These are phyloP conservation scores for Stigmatopora argus DNA, from an alignment of 2,113 vertebrate species.

Conservation along the genomic window DNA sequence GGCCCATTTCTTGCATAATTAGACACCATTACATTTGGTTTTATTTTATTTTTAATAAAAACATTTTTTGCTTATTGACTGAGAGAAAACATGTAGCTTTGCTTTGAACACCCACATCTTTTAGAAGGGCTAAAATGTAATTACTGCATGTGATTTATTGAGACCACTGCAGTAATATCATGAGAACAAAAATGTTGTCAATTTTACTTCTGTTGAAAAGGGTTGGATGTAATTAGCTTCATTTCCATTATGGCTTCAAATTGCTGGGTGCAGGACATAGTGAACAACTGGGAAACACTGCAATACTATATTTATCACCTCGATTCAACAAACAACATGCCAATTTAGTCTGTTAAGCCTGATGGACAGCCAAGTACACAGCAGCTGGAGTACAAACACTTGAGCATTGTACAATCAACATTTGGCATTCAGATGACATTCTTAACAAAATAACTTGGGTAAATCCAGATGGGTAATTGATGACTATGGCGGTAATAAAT, in stretches of 20 bases:
- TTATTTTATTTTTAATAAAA: background rate
- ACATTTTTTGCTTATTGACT: background rate
- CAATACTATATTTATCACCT: constrained; percentile 36
- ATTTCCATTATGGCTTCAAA: constrained; percentile 17
- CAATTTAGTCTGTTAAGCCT: constrained; percentile 38
- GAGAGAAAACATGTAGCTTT: background rate
- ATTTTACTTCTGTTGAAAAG: background rate
- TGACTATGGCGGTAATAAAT: constrained; percentile 19
- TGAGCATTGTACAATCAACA: constrained; percentile 39
- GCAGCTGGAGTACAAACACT: constrained; percentile 46
- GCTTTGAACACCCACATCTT: background rate
- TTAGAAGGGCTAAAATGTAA: background rate
- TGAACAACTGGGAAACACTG: constrained; percentile 18
- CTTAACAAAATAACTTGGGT: constrained; percentile 33
- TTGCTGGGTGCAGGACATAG: constrained; percentile 12
- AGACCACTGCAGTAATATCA: background rate
- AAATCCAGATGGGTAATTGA: constrained; percentile 52
- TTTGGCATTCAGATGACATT: constrained; percentile 45
- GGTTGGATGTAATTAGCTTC: constrained; percentile 17
- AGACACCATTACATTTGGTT: background rate
- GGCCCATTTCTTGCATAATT: background rate
- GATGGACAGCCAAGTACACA: constrained; percentile 47
- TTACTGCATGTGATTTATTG: background rate
- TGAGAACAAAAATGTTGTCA: background rate
- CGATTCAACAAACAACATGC: constrained; percentile 33